Conservation (phyloP, 2,888 invertebrate species). For the Amorpha juglandis region DNA sequence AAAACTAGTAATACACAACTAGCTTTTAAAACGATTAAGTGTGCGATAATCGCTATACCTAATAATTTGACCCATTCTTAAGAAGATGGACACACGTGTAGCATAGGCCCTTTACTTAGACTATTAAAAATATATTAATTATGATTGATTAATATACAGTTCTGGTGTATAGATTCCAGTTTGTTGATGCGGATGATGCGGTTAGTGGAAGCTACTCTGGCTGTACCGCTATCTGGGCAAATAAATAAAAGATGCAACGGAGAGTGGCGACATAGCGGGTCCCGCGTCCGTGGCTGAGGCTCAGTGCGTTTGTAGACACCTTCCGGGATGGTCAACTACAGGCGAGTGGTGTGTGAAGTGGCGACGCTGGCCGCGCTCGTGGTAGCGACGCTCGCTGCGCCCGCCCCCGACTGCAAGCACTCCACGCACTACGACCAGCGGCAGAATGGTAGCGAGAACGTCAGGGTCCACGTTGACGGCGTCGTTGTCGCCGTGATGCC, state of each 20-base stretch:
- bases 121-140: neutral
- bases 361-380: constrained; percentile 52
- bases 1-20: neutral
- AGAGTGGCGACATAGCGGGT: constrained; percentile 74
- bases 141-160: constrained; percentile 57
- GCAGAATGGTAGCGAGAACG: constrained; percentile 91
- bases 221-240: constrained; percentile 81
- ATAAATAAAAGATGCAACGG: constrained; percentile 82
- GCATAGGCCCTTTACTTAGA: neutral
- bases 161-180: constrained; percentile 71
- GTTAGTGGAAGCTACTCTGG: constrained; percentile 56
- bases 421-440: constrained; percentile 86
- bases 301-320: constrained; percentile 67
- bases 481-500: constrained; percentile 87
- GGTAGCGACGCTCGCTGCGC: constrained; percentile 37
- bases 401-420: constrained; percentile 56
- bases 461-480: constrained; percentile 87
- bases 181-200: constrained; percentile 64
- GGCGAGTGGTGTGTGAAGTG: constrained; percentile 71
- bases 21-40: neutral
- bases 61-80: neutral
- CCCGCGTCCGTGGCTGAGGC: constrained; percentile 56
- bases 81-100: neutral
- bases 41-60: too few relatives aligned
- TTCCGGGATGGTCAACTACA: constrained; percentile 80